Percentiles rank a stretch among this genome's conserved stretches.
phyloP scores from a whole-genome alignment of 2,113 vertebrate species.

The Stomatorhinus ivindoensis region DNA sequence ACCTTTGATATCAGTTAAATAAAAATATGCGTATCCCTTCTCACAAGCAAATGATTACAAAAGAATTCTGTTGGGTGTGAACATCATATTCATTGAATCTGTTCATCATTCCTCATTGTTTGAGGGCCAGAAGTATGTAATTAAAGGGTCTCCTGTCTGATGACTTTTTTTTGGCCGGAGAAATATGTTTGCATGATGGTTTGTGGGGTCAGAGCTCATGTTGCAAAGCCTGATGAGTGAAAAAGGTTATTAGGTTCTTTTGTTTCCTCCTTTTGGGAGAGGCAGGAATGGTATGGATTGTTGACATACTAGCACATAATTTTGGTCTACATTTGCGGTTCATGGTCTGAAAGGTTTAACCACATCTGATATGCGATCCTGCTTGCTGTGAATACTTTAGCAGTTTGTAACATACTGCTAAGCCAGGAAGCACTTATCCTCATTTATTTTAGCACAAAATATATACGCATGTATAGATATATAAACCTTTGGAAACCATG shows the following conservation, averaged over 20 bases:
- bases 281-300: background rate
- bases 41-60: background rate
- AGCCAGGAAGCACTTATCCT: background rate
- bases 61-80: background rate
- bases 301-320: conserved; percentile 6
- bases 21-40: background rate
- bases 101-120: background rate
- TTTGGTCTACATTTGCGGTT: background rate
- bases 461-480: background rate
- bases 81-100: background rate
- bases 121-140: background rate
- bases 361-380: background rate
- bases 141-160: background rate
- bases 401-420: background rate
- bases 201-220: background rate
- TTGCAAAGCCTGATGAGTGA: background rate
- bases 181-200: background rate
- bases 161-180: background rate
- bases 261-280: background rate
- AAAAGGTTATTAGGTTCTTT: background rate
- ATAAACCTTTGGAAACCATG: background rate
- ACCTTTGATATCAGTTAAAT: background rate
- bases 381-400: background rate
- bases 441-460: background rate
- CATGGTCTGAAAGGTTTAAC: conserved; percentile 4